Evolutionary conservation across 2,797 vertebrate species (phyloP), one percentile per base, ranked within the genome.

Genomic region (Poeciliopsis presidionis): DNA sequence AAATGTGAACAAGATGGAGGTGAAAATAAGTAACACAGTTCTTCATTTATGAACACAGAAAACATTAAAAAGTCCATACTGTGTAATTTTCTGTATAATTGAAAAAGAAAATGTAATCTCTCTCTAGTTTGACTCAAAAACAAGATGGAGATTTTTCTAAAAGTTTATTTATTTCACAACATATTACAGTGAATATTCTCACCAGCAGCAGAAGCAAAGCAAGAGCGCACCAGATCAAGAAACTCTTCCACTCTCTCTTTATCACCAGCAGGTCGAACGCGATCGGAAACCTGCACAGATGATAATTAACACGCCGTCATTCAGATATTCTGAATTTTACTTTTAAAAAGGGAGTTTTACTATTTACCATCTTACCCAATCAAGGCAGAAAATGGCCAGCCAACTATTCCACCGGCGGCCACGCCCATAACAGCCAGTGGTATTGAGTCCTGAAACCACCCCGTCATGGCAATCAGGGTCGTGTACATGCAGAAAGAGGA

Each of bases 401-500:
- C 98, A 33, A 98, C 84, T 22, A 99, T 95, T 69, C 96, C 96
- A 36, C 98, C 98, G 0, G 97, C 97, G 0, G 98, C 98, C 84
- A 98, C 95, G 0, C 97, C 98, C 74, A 97, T 84, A 70, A 99
- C 92, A 1, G 98, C 98, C 80, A 99, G 86, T 0, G 96, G 95
- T 20, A 96, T 94, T 7, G 93, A 97, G 86, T 98, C 98, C 96
- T 97, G 97, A 82, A 97, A 99, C 98, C 98, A 99, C 73, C 98
- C 98, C 0, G 98, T 98, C 97, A 99, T 97, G 74, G 98, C 98
- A 39, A 99, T 86, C 90, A 98, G 72, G 0, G 98, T 99, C 8
- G 96, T 97, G 47, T 98, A 99, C 98, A 99, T 99, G 86, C 98
- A 99, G 95, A 99, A 99, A 63, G 96, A 98, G 82, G 98, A 99